Percentiles rank a stretch among this genome's conserved stretches.
Conservation (phyloP, 2,797 vertebrate genomes). For the Eulemur rubriventer region DNA sequence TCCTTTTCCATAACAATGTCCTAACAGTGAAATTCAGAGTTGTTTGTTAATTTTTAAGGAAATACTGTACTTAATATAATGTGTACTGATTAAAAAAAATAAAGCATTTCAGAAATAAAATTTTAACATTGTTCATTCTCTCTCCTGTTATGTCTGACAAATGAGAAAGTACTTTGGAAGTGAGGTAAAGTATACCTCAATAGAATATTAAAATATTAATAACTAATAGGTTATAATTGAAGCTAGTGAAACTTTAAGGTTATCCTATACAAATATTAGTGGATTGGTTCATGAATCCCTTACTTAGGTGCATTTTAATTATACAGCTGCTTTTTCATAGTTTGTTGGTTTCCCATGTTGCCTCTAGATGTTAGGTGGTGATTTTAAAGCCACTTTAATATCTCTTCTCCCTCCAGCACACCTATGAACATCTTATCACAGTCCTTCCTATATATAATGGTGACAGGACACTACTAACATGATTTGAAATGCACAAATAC, state of each 20-base stretch:
- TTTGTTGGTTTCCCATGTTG: not conserved
- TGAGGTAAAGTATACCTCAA: constrained; percentile 16
- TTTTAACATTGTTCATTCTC: constrained; percentile 61
- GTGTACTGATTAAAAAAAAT: constrained; percentile 79
- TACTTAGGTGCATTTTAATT: not conserved
- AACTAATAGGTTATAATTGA: not conserved
- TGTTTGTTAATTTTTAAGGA: constrained; percentile 80
- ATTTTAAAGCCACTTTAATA: not conserved
- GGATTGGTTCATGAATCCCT: not conserved
- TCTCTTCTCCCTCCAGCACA: not conserved
- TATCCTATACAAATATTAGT: not conserved
- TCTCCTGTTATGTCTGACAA: constrained; percentile 57
- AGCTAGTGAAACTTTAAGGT: not conserved
- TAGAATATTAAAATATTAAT: not conserved
- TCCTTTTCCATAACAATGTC: constrained; percentile 69
- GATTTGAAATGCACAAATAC: not conserved
- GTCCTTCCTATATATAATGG: not conserved
- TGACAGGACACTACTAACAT: not conserved
- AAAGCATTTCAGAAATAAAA: constrained; percentile 84
- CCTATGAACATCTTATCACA: not conserved
- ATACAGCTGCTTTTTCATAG: not conserved
- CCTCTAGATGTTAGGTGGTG: not conserved
- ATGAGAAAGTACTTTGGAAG: constrained; percentile 16
- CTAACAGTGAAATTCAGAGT: constrained; percentile 76
- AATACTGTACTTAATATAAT: constrained; percentile 80